A percentile compares a stretch with the other conserved stretches of the same genome.
Evolutionary conservation across 2,888 invertebrate species (phyloP).

Genomic region (Actias luna): DNA sequence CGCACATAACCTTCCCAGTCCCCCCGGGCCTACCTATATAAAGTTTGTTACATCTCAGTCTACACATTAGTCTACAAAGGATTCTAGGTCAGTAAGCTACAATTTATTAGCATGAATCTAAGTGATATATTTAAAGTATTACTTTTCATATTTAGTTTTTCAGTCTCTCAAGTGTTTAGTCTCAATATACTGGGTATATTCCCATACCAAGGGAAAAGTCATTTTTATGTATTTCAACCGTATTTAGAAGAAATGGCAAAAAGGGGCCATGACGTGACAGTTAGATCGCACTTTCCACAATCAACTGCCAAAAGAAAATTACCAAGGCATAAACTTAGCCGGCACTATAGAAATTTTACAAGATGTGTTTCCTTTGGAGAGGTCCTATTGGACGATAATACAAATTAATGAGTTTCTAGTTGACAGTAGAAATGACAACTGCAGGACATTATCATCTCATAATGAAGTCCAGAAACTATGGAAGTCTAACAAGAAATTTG

Average conservation of each 20-base stretch:
- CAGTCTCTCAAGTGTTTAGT: too few species aligned
- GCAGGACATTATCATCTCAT: slow-evolving; percentile 58
- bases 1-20: too few species aligned
- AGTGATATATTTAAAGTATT: too few species aligned
- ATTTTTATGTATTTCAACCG: slow-evolving; percentile 84
- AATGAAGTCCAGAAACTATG: slow-evolving; percentile 59
- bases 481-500: slow-evolving; percentile 78
- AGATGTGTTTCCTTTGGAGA: slow-evolving; percentile 43
- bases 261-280: slow-evolving; percentile 85
- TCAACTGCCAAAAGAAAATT: slow-evolving; percentile 76
- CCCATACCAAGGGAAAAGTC: slow-evolving; percentile 86
- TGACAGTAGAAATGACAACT: slow-evolving; percentile 48
- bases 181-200: slow-evolving; percentile 84
- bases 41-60: too few species aligned
- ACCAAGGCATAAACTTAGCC: slow-evolving; percentile 81
- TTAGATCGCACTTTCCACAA: slow-evolving; percentile 84
- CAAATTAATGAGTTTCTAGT: slow-evolving; percentile 38
- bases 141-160: too few species aligned
- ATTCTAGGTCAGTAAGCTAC: too few species aligned
- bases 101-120: too few species aligned
- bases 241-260: slow-evolving; percentile 81
- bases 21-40: too few species aligned
- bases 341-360: slow-evolving; percentile 47
- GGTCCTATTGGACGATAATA: slow-evolving; percentile 45
- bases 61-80: too few species aligned